Evolutionary conservation across 2,113 vertebrate species (phyloP).

Genomic region (Sus scrofa): T2T-Sscrofa CM000817.6:127546501-127547000

Average conservation of each 20-base stretch:
- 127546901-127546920: not conserved
- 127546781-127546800: not conserved
- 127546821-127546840: not conserved
- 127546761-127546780: not conserved
- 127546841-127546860: not conserved
- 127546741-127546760: not conserved
- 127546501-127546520: conserved; percentile 35
- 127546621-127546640: not conserved
- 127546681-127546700: not conserved
- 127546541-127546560: not conserved
- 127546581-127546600: not conserved
- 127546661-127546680: not conserved
- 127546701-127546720: not conserved
- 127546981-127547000: not conserved
- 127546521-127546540: not conserved
- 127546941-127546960: not conserved
- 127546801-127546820: not conserved
- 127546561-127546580: not conserved
- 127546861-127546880: not conserved
- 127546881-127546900: not conserved
- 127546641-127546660: not conserved
- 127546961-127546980: not conserved
- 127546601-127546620: not conserved
- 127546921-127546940: not conserved
- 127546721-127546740: not conserved